phyloP scores from a whole-genome alignment of 2,888 invertebrate species.

The Platerodrilus igneus region DNA sequence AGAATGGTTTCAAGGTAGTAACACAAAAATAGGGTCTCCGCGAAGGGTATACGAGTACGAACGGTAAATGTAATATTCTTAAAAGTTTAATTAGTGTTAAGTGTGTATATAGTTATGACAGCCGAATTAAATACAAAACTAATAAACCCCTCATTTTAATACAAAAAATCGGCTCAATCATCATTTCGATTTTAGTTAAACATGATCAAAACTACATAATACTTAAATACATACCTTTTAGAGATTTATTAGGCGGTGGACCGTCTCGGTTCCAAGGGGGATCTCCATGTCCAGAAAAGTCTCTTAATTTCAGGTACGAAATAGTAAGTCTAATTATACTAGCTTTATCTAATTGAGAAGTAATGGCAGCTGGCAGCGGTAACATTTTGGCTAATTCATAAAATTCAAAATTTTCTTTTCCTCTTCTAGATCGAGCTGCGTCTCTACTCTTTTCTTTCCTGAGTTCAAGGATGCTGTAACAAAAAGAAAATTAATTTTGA shows the following conservation, averaged over 20 bases:
- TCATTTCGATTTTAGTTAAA: no score
- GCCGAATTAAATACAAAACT: no score
- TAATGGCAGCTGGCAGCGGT: slow-evolving; percentile 85
- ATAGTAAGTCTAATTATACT: slow-evolving; percentile 95
- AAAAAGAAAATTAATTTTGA: no score
- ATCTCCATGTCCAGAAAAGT: slow-evolving; percentile 93
- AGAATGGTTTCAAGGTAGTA: no score
- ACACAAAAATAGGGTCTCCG: no score
- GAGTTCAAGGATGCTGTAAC: slow-evolving; percentile 85
- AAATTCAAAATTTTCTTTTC: slow-evolving; percentile 95
- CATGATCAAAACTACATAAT: no score
- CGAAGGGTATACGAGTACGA: no score
- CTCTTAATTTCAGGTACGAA: slow-evolving; percentile 89
- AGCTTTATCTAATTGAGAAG: slow-evolving; percentile 91
- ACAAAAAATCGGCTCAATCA: no score
- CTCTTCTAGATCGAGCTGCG: slow-evolving; percentile 84
- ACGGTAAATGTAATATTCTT: no score
- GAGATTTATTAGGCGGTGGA: slow-evolving; percentile 70
- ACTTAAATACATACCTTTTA: slow-evolving; percentile 78
- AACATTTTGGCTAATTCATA: slow-evolving; percentile 94
- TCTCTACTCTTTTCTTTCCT: slow-evolving; percentile 92
- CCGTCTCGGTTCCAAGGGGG: slow-evolving; percentile 90
- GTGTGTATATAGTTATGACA: no score
- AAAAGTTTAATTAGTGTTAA: no score
- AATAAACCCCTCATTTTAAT: no score